Percentiles rank a stretch among this genome's conserved stretches.
Evolutionary conservation across 2,113 vertebrate genomes (phyloP).

Genomic region (Nansenia antarctica): DNA sequence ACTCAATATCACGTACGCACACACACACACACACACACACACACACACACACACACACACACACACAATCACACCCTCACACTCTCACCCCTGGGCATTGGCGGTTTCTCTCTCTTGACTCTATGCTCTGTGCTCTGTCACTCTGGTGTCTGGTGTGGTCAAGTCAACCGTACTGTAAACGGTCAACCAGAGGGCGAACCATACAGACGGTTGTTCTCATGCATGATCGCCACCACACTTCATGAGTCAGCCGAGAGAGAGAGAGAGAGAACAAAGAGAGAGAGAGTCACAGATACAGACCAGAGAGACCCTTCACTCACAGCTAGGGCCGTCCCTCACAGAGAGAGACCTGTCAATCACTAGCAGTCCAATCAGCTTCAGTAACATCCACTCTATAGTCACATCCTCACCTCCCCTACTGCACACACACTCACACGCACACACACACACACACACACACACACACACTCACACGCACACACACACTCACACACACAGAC

Average conservation of each 20-base stretch:
- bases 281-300: background rate
- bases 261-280: background rate
- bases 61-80: slow-evolving; percentile 4
- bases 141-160: background rate
- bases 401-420: background rate
- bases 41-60: background rate
- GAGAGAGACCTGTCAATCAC: background rate
- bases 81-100: background rate
- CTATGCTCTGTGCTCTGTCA: background rate
- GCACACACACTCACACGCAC: background rate
- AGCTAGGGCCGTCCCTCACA: background rate
- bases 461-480: slow-evolving; percentile 4
- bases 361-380: background rate
- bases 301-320: background rate
- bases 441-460: slow-evolving; percentile 6
- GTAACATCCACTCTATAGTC: background rate
- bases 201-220: too few relatives aligned
- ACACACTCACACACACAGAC: slow-evolving; percentile 1
- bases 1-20: background rate
- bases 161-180: too few relatives aligned
- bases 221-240: too few relatives aligned
- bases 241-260: background rate
- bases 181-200: too few relatives aligned
- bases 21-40: background rate
- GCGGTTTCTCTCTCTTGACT: background rate